A percentile compares a stretch with the other conserved stretches of the same genome.
Evolutionary conservation across 2,113 vertebrate species (phyloP).

Genomic region (Dicerorhinus sumatrensis): DNA sequence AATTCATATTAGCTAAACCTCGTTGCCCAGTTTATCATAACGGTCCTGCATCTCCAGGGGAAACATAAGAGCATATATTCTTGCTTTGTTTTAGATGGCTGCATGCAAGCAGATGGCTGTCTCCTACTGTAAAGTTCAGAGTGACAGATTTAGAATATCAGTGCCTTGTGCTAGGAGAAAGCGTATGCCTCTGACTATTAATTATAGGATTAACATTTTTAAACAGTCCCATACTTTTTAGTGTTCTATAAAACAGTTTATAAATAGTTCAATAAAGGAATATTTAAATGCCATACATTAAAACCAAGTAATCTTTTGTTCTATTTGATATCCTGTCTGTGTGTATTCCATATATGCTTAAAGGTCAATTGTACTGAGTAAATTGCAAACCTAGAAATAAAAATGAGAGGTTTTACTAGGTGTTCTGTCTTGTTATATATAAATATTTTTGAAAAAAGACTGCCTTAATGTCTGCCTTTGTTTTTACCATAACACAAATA

Average conservation of each 20-base stretch:
- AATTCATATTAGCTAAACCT: conserved; percentile 55
- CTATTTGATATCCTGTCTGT: conserved; percentile 75
- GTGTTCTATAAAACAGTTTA: conserved; percentile 81
- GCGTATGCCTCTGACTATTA: conserved; percentile 82
- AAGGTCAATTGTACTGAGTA: conserved; percentile 80
- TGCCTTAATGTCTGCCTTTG: background rate
- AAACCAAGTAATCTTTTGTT: conserved; percentile 77
- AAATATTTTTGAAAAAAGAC: background rate
- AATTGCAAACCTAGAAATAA: conserved; percentile 77
- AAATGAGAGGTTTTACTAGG: conserved; percentile 69
- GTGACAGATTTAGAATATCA: conserved; percentile 82
- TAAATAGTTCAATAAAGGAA: conserved; percentile 82
- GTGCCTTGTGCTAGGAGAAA: conserved; percentile 68
- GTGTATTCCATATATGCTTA: conserved; percentile 77
- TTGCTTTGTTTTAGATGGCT: conserved; percentile 71
- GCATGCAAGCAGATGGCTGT: conserved; percentile 83
- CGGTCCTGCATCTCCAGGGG: background rate
- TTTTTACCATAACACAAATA: conserved; percentile 52
- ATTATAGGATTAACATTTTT: conserved; percentile 88
- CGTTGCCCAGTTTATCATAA: conserved; percentile 53
- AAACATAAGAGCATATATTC: background rate
- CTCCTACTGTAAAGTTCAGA: conserved; percentile 85
- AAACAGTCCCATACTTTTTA: conserved; percentile 78
- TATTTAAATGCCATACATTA: conserved; percentile 83
- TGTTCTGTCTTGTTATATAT: conserved; percentile 36